Evolutionary conservation across 1,140 invertebrate genomes (phyloP), one percentile per base, ranked within the genome.

Genomic region (Paralvinella palmiformis): DNA sequence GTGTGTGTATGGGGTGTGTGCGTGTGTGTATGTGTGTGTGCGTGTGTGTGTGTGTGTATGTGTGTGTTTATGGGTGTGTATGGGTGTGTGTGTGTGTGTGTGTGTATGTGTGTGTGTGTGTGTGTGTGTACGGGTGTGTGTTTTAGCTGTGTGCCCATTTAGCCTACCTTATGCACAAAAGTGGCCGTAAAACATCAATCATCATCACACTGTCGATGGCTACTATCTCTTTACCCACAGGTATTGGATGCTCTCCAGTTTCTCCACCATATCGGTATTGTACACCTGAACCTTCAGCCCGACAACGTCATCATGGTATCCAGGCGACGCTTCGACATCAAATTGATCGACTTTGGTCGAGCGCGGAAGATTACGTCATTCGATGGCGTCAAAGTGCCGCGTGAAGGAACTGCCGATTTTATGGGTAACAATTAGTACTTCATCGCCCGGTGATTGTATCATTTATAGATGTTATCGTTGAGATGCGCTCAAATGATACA

Each of bases 281-380:
- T 90, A 66, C 92, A 97, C 79, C 80, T 98, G 29, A 91, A 98
- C 77, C 82, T 99, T 20, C 92, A 98, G 77, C 96, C 96, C 0
- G 92, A 95, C 71, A 98, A 97, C 77, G 85, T 98, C n/a, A 91
- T 98, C 0, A 94, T 98, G 88, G 87, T 88, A 1, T 90, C 90
- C 0, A 86, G 93, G 3, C 84, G 90, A 68, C 88, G 88, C 24
- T 85, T 93, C 4, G 79, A 83, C 55, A 85, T 98, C 1, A 98
- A 98, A 81, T 79, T 99, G 15, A 86, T 92, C 1, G 95, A 98
- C 76, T 91, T 98, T 73, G 92, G 91, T 0, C 87, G 88, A 0
- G 88, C 93, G 0, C 87, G 89, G 64, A 85, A 67, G 20, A 59
- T 78, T 6, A 65, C 66, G 24, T 55, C 59, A 6, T 61, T 65